Evolutionary conservation across 2,797 vertebrate species (phyloP), one percentile per base, ranked within the genome.

Genomic region (Alauda arvensis): DNA sequence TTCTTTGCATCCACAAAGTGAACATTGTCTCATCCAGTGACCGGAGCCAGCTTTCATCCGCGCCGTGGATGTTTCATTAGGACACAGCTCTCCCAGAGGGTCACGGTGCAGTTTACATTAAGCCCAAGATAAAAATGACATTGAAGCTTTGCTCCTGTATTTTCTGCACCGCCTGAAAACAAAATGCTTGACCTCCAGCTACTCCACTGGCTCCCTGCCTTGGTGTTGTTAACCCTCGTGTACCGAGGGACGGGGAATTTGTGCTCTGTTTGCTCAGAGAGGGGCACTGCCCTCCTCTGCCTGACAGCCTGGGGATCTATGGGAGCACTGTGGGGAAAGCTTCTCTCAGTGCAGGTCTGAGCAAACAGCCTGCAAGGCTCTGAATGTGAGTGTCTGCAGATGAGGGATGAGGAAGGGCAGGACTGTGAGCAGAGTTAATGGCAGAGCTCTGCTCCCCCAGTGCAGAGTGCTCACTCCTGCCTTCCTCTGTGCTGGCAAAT

Each of bases 41-140:
- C 39, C 59, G 40, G 46, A 78, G 71, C 24, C 40, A 89, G 83
- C 55, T 89, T 85, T 82, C 77, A 39, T 82, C 57, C 51, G n/a
- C 1, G 37, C 59, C 0, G 1, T 43, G 87, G 80, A 60, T 75
- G 51, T 90, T 83, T 86, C 83, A 60, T 79, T 53, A 82, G 87
- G 83, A 82, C 62, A 68, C 37, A 31, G 77, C 5, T 90, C 71
- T 93, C 93, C 83, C 93, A 86, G 89, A 82, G 87, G 90, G 77
- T 90, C 80, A 29, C 28, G 68, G 72, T 79, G 87, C 76, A 84
- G 85, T 88, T 95, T 91, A 89, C 91, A 89, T 92, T 94, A 93
- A 87, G 71, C 61, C 81, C 77, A 56, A 87, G 91, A 90, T 89
- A 89, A 92, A 95, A 91, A 91, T 88, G 80, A 91, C 85, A 90